These are phyloP conservation scores for Silurus lanzhouensis DNA, from an alignment of 2,797 vertebrate species.

Conservation along the genomic window DNA sequence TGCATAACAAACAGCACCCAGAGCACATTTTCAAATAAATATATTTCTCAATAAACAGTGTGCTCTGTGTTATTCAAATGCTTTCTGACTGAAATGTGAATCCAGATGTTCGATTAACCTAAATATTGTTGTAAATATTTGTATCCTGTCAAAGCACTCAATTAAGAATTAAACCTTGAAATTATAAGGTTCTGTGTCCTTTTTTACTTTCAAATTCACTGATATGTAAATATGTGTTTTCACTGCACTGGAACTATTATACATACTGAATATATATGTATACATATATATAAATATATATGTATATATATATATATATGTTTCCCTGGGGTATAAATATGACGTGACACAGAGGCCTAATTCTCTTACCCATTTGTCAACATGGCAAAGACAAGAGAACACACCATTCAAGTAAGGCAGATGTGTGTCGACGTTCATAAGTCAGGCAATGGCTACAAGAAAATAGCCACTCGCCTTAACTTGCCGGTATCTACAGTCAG, in stretches of 20 bases:
- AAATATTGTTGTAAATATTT: neutral
- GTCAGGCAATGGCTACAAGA: too few species aligned
- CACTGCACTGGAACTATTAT: neutral
- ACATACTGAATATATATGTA: too few species aligned
- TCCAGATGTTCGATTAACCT: neutral
- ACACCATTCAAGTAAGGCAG: too few species aligned
- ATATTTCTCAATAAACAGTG: neutral
- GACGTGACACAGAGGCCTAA: too few species aligned
- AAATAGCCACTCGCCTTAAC: too few species aligned
- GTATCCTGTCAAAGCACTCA: neutral
- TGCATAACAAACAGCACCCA: constrained; percentile 6
- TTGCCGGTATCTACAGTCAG: too few species aligned
- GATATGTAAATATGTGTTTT: neutral
- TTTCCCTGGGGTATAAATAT: too few species aligned
- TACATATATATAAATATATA: too few species aligned
- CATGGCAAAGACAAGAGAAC: too few species aligned
- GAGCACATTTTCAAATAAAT: constrained; percentile 40
- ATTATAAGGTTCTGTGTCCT: neutral
- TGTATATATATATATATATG: too few species aligned
- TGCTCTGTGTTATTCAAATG: neutral
- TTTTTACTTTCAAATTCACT: neutral
- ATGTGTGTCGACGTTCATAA: too few species aligned
- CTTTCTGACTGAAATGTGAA: neutral
- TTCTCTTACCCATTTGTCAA: too few species aligned
- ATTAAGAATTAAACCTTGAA: neutral